These are phyloP conservation scores for Cotesia typhae DNA, from an alignment of 1,140 invertebrate species.

Conservation along the genomic window DNA sequence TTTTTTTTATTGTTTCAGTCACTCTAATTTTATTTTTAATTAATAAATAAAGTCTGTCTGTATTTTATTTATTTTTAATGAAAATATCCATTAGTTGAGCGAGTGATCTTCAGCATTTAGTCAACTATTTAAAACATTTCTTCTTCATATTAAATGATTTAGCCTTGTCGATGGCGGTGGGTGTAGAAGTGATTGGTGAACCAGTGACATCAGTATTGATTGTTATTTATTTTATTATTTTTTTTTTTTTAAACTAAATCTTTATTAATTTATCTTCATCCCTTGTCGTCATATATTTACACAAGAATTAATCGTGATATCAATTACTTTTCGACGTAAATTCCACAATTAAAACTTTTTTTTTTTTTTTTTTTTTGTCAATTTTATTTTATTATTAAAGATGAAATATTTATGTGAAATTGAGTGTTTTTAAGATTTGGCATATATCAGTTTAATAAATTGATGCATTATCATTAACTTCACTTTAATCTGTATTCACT, in stretches of 20 bases:
- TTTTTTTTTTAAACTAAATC: slow-evolving; percentile 42
- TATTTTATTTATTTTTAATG: slow-evolving; percentile 33
- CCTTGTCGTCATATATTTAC: slow-evolving; percentile 53
- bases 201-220: slow-evolving; percentile 13
- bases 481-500: slow-evolving; percentile 13
- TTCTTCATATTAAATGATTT: slow-evolving; percentile 16
- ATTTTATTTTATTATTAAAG: slow-evolving; percentile 38
- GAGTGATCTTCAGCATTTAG: slow-evolving; percentile 19
- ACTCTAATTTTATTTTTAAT: neutral
- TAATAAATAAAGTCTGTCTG: slow-evolving; percentile 2
- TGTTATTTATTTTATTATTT: slow-evolving; percentile 33
- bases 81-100: slow-evolving; percentile 10
- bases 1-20: slow-evolving; percentile 11
- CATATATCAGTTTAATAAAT: slow-evolving; percentile 52
- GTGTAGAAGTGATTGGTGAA: slow-evolving; percentile 47
- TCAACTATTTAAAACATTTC: slow-evolving; percentile 4
- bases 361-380: slow-evolving; percentile 21
- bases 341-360: slow-evolving; percentile 16
- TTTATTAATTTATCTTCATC: slow-evolving; percentile 50
- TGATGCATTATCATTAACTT: slow-evolving; percentile 15
- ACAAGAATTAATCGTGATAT: slow-evolving; percentile 46
- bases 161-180: slow-evolving; percentile 42
- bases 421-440: slow-evolving; percentile 61
- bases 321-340: slow-evolving; percentile 23
- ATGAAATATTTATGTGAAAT: slow-evolving; percentile 49